phyloP scores from a whole-genome alignment of 1,140 invertebrate genomes.

The Antheraea pernyi region DNA sequence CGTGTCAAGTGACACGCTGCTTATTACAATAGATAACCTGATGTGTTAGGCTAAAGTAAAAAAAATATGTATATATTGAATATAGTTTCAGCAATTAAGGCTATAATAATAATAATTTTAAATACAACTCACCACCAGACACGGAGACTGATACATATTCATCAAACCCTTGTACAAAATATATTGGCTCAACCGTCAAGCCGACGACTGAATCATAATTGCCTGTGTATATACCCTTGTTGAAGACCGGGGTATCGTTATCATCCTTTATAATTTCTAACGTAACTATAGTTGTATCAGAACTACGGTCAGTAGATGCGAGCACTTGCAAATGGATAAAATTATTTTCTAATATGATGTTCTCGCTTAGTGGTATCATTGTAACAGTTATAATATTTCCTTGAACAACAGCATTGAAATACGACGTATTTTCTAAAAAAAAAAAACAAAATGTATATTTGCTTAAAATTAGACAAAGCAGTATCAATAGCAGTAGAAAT shows the following conservation, averaged over 20 bases:
- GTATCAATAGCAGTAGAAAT: no score
- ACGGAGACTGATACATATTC: conserved; percentile 28
- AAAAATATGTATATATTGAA: no score
- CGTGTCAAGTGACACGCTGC: no score
- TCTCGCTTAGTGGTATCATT: conserved; percentile 33
- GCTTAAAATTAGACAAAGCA: no score
- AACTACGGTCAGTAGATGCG: conserved; percentile 32
- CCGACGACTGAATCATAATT: conserved; percentile 27
- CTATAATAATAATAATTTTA: no score
- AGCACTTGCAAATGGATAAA: conserved; percentile 38
- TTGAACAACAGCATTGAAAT: conserved; percentile 30
- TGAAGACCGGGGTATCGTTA: conserved; percentile 38
- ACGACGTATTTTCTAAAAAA: conserved; percentile 38
- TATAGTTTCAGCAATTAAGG: no score
- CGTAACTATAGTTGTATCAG: conserved; percentile 30
- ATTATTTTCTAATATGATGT: conserved; percentile 36
- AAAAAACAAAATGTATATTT: neutral
- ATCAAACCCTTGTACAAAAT: conserved; percentile 42
- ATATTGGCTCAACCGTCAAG: conserved; percentile 33
- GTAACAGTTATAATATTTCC: conserved; percentile 33
- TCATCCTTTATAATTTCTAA: conserved; percentile 54
- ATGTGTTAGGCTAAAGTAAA: no score
- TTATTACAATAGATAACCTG: no score
- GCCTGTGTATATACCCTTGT: conserved; percentile 34
- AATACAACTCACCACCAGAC: conserved; percentile 38